Evolutionary conservation across 1,140 invertebrate genomes (phyloP), one percentile per base, ranked within the genome.

Genomic region (Drosophila parabipectinata): DNA sequence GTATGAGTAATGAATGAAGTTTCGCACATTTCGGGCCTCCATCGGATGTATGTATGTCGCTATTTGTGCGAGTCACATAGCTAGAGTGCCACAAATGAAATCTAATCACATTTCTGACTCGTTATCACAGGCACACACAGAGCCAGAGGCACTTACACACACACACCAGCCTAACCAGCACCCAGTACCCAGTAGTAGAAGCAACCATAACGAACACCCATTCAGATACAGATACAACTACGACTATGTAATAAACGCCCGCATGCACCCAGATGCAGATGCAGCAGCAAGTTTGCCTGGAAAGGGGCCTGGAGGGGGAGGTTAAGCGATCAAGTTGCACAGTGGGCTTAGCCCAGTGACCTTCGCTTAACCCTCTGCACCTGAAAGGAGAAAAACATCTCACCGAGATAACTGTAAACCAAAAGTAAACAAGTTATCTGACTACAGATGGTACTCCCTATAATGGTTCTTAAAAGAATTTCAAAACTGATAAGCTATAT

Each of bases 51-150:
- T 54, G 34, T 66, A 18, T 58, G 34, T 66, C 14, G 45, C 21
- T 47, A 8, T 79, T 14, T 69, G 54, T 41, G 48, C 57, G 53
- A 37, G 34, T 10, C 12, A 12, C 34, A 12, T 54, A 56, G 60
- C 63, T 58, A 60, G 54, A 68, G 59, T 64, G 79, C 47, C 79
- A 63, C 74, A 73, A 75, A 78, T 82, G 75, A 82, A 85, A 85
- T 85, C 82, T 85, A 85, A 85, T 85, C 82, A 52, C 71, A 72
- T 71, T 85, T 73, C 59, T 59, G 78, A 62, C 60, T 81, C 50
- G 78, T 80, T 80, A 80, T 80, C 78, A 80, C 53, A 79, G 52
- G 37, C 69, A 72, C 69, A 63, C 67, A 18, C 18, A 18, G 18
- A 18, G 18, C 18, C 18, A 18, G 18, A 18, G 18, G 18, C 18